A percentile compares a stretch with the other conserved stretches of the same genome.
phyloP scores from a whole-genome alignment of 92 coral and sea anemone species.

The Umimayanthus chanpuru region DNA sequence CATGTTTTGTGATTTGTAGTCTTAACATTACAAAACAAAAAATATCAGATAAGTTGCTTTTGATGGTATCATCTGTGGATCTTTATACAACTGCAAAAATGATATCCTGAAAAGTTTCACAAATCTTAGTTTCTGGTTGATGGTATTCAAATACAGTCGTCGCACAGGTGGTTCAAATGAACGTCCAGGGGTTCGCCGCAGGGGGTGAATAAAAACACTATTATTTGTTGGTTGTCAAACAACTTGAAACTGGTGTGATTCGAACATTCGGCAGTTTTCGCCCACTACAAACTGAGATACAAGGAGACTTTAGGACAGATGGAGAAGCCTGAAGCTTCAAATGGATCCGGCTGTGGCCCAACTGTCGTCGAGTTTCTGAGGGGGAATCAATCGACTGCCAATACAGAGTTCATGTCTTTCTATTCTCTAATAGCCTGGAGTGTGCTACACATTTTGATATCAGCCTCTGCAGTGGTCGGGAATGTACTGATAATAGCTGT shows the following conservation, averaged over 20 bases:
- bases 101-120: neutral
- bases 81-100: too few relatives aligned
- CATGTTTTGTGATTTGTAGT: too few relatives aligned
- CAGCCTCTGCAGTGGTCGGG: slow-evolving; percentile 63
- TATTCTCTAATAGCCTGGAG: slow-evolving; percentile 57
- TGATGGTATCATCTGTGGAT: neutral
- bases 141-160: neutral
- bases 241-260: neutral
- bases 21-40: too few relatives aligned
- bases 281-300: neutral
- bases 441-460: slow-evolving; percentile 54
- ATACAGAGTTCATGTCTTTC: slow-evolving; percentile 34
- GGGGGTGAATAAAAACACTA: neutral
- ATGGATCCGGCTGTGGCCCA: neutral
- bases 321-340: neutral
- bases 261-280: neutral
- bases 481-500: slow-evolving; percentile 67
- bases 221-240: neutral
- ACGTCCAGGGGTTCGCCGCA: neutral
- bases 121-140: too few relatives aligned
- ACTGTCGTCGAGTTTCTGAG: neutral
- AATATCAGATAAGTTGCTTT: too few relatives aligned
- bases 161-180: neutral
- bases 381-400: neutral
- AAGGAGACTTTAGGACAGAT: neutral